Evolutionary conservation across 2,113 vertebrate species (phyloP).

Genomic region (Brachionichthys hirsutus): DNA sequence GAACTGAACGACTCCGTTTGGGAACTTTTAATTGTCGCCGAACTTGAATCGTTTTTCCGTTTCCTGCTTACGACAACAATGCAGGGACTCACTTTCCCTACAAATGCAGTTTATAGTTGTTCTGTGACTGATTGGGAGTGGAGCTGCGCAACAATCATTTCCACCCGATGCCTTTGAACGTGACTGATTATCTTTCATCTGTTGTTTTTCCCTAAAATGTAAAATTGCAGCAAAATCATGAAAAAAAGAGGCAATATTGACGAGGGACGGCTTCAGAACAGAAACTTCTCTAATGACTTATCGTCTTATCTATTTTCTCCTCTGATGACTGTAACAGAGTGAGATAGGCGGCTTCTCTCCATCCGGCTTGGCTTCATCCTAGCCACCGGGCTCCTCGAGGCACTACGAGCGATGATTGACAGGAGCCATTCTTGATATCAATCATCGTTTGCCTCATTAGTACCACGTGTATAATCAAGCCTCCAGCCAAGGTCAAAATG

Average conservation of each 20-base stretch:
- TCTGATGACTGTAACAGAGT: too few relatives aligned
- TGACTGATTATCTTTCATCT: conserved; percentile 17
- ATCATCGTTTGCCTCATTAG: conserved; percentile 71
- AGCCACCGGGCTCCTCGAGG: conserved; percentile 50
- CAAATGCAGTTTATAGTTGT: not conserved
- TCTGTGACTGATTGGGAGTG: conserved; percentile 1
- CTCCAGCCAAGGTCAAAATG: conserved; percentile 72
- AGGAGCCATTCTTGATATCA: conserved; percentile 65
- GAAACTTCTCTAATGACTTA: too few relatives aligned
- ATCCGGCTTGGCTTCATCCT: too few relatives aligned
- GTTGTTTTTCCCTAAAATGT: not conserved
- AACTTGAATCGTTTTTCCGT: too few relatives aligned
- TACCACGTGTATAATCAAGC: conserved; percentile 64
- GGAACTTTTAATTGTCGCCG: too few relatives aligned
- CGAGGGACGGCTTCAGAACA: too few relatives aligned
- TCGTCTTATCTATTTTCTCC: too few relatives aligned
- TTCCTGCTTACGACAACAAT: too few relatives aligned
- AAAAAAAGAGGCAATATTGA: conserved; percentile 5
- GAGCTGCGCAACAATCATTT: not conserved
- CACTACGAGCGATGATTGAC: conserved; percentile 59
- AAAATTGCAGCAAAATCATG: not conserved
- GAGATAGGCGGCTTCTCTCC: too few relatives aligned
- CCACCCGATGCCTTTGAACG: not conserved
- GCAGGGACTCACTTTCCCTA: too few relatives aligned
- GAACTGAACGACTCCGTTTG: too few relatives aligned